Base-by-base conservation (phyloP, 2,888 invertebrate species). In the Stramonita haemastoma region DNA sequence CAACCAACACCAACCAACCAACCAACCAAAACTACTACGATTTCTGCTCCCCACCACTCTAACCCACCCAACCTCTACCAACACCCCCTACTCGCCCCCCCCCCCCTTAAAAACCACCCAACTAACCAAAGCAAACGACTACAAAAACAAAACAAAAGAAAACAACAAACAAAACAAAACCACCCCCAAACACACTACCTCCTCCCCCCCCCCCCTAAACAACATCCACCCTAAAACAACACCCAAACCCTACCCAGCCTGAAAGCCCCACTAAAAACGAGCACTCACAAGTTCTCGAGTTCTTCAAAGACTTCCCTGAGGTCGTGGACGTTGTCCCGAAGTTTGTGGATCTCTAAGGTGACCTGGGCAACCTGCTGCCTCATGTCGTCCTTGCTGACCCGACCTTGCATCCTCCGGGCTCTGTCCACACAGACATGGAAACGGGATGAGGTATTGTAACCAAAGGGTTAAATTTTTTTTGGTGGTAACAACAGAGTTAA, bases 281-380 rank as follows among this genome's bases (percentile, higher is more conserved):
- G 17, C 34, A 36, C 86, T 32, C 56, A 86, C 86, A 34, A 13
- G 32, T 66, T 56, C 15, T 86, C 86, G 15, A 87, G 73, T 13
- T 87, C 73, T n/a, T 26, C 11, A 46, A 87, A 87, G 73, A 87
- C 46, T 13, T 87, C 32, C 46, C 73, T 34, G 87, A 87, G 56
- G 73, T 73, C 87, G n/a, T 87, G 73, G 4, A 60, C 87, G 73
- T 73, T 70, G 36, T 46, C 87, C 87, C 73, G 87, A 1, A 87
- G 36, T 13, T 73, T 70, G 17, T 73, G 70, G 2, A 87, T 36
- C 87, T 87, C 87, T 36, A 87, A n/a, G 36, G 73, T 87, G 15
- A 87, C 87, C n/a, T 73, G 87, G n/a, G 22, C 46, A 36, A 87
- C 87, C 73, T 87, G 73, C 46, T 87, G 26, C 36, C 73, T n/a